Base-by-base conservation (phyloP, 2,113 vertebrate species). In the Oncorhynchus kisutch region DNA sequence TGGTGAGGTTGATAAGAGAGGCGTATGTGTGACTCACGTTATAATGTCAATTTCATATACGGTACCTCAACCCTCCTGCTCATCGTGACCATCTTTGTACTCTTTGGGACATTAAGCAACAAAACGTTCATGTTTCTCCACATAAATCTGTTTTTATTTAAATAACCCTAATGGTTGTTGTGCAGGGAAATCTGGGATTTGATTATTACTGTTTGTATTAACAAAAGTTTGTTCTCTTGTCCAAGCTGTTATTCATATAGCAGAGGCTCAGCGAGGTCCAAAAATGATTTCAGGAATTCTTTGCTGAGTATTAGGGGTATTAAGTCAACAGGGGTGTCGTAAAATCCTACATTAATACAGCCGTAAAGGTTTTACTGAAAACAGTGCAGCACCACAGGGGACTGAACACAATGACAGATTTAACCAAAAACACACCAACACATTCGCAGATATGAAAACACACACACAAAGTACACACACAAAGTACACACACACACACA, bases 291-390 rank as follows among this genome's bases (percentile, higher is more conserved):
- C 5, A 49, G 3, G 70, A 71, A 48, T 75, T 60, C 18, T 74
- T 67, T 24, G 5, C n/a, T 7, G n/a, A 62, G 67, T 68, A 71
- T 70, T 29, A 70, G 24, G 25, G 70, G 45, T 75, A 13, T 74
- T 48, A 66, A 66, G 60, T 81, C 25, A 79, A 76, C 76, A 81
- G 49, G 65, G 49, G 12, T n/a, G 6, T 67, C 57, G 49, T 82
- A 73, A 77, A 79, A 82, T 20, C n/a, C 48, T 24, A 74, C 45
- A 66, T 78, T 65, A 79, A 67, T 62, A 71, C 51, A 72, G 75
- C 73, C 14, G 73, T 81, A 81, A 85, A 83, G 18, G 14, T 51
- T 78, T 84, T 78, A 74, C 1, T 60, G 67, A 76, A 48, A 78
- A 77, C 34, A 83, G 72, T 16, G 3, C 60, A 14, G 62, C 68